Percentiles rank a stretch among this genome's conserved stretches.
Evolutionary conservation across 2,797 vertebrate genomes (phyloP).

Genomic region (Telmatherina bonti): DNA sequence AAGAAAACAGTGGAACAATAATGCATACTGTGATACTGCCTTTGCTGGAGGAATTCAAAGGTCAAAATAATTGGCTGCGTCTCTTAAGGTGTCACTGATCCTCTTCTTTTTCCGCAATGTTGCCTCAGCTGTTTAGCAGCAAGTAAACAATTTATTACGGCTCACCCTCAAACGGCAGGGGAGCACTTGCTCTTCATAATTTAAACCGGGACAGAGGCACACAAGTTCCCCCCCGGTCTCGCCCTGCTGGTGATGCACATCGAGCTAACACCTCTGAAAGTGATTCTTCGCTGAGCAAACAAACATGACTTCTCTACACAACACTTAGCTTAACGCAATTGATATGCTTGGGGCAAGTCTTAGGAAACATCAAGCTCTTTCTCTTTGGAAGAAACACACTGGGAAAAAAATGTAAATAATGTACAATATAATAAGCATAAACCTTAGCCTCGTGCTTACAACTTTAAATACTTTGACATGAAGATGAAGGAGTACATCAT

Average conservation of each 20-base stretch:
- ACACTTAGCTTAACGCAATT: conserved; percentile 54
- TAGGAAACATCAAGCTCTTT: conserved; percentile 32
- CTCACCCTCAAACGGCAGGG: conserved; percentile 29
- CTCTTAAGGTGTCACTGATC: conserved; percentile 50
- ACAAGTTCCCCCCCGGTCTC: conserved; percentile 57
- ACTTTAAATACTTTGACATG: conserved; percentile 50
- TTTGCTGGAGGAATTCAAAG: conserved; percentile 33
- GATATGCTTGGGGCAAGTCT: conserved; percentile 47
- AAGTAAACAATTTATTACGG: conserved; percentile 63
- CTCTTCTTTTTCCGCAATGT: conserved; percentile 23
- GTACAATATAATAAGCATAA: conserved; percentile 46
- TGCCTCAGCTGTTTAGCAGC: conserved; percentile 40
- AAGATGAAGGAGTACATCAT: neutral
- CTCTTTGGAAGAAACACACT: neutral
- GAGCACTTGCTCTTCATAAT: conserved; percentile 55
- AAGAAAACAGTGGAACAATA: conserved; percentile 39
- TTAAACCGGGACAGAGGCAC: conserved; percentile 52
- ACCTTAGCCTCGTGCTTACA: conserved; percentile 42
- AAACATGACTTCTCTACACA: conserved; percentile 50
- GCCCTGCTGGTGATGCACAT: conserved; percentile 54
- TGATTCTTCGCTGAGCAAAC: conserved; percentile 60
- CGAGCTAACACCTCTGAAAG: conserved; percentile 62
- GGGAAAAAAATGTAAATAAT: conserved; percentile 40
- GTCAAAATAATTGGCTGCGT: conserved; percentile 71
- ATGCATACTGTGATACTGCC: conserved; percentile 35